Conservation (phyloP, 2,797 vertebrate genomes). For the Melanotaenia nigrans region DNA sequence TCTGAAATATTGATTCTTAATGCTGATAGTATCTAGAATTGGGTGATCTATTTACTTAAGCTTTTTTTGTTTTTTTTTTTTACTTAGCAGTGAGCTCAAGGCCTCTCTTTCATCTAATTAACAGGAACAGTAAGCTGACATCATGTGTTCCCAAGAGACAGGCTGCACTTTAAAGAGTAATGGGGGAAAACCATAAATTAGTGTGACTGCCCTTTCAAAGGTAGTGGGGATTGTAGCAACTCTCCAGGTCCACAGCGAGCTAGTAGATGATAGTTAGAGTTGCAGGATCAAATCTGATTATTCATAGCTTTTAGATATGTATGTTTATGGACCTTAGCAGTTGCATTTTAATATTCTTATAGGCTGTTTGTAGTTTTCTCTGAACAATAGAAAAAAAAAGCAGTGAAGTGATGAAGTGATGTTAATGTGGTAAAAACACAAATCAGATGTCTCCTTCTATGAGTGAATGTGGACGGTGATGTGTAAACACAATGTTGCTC, state of each 20-base stretch:
- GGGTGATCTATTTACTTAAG: conserved; percentile 13
- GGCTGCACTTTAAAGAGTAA: conserved; percentile 44
- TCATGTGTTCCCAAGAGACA: conserved; percentile 52
- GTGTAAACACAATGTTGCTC: background rate
- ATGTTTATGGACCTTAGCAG: conserved; percentile 5
- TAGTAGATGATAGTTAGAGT: background rate
- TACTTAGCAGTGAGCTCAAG: conserved; percentile 17
- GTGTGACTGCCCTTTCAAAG: conserved; percentile 37
- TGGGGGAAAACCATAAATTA: conserved; percentile 47
- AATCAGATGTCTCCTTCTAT: conserved; percentile 39
- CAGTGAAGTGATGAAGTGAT: background rate
- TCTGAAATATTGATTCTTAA: background rate
- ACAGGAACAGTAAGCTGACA: conserved; percentile 44
- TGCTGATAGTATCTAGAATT: conserved; percentile 17
- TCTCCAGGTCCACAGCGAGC: background rate
- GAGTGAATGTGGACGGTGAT: background rate
- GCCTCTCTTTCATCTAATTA: conserved; percentile 55
- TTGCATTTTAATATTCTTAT: conserved; percentile 36
- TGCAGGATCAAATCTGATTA: conserved; percentile 17
- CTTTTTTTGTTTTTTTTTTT: background rate
- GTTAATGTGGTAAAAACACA: conserved; percentile 42
- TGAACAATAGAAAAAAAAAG: conserved; percentile 24
- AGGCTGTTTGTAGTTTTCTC: conserved; percentile 9
- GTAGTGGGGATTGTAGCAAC: conserved; percentile 13
- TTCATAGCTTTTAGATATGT: conserved; percentile 18